Conservation (phyloP, 1,140 invertebrate genomes). For the Mylabris phalerata region DNA sequence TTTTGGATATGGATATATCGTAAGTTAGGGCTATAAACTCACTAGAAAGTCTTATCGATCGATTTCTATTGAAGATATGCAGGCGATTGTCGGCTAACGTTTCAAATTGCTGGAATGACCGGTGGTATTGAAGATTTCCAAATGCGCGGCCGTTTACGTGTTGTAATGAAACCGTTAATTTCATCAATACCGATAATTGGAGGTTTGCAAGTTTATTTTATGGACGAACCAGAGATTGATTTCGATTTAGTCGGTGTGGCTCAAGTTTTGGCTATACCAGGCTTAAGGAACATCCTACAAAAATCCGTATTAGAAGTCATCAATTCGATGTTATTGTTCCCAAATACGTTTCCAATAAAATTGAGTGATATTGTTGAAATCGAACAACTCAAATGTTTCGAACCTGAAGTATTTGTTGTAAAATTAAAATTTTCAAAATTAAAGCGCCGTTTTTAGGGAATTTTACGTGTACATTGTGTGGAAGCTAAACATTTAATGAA, state of each 20-base stretch:
- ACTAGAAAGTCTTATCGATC: too few species aligned
- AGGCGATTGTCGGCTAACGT: constrained; percentile 86
- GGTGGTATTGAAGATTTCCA: constrained; percentile 84
- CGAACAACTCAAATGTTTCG: constrained; percentile 67
- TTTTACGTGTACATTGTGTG: constrained; percentile 74
- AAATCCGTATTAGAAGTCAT: constrained; percentile 38
- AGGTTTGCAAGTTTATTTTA: constrained; percentile 84
- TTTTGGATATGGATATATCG: constrained; percentile 89
- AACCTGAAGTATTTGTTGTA: constrained; percentile 51
- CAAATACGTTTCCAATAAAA: constrained; percentile 7
- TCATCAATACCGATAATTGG: constrained; percentile 79
- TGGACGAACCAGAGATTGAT: constrained; percentile 88
- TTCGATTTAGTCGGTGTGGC: constrained; percentile 88
- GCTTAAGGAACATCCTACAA: constrained; percentile 54
- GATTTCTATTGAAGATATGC: constrained; percentile 62
- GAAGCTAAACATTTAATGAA: constrained; percentile 86
- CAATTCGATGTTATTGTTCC: constrained; percentile 65
- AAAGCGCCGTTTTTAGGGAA: constrained; percentile 50
- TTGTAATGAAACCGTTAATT: constrained; percentile 88
- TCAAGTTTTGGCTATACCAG: constrained; percentile 68
- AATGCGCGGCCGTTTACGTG: constrained; percentile 23
- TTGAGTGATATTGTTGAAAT: constrained; percentile 5
- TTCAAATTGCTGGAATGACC: constrained; percentile 63
- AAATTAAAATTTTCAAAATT: not conserved
- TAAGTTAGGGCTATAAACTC: constrained; percentile 46